Conservation (phyloP, 2,888 invertebrate genomes). For the Abscondita cerata region DNA sequence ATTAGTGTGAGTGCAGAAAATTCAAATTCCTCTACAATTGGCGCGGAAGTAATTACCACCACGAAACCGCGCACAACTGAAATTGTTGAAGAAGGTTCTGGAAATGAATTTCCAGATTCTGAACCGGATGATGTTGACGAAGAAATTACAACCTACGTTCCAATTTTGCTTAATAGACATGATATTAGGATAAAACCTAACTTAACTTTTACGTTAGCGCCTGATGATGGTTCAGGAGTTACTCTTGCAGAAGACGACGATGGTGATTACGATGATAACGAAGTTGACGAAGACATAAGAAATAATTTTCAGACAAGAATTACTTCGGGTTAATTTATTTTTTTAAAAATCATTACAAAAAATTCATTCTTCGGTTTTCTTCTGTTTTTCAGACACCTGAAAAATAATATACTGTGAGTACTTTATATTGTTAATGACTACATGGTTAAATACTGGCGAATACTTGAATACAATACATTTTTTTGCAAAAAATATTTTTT, state of each 20-base stretch:
- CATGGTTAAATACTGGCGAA: not conserved
- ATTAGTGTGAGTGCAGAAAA: too few relatives aligned
- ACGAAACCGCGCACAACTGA: too few relatives aligned
- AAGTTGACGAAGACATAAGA: conserved; percentile 14
- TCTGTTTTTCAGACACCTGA: too few relatives aligned
- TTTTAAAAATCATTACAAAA: not conserved
- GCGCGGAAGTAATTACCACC: too few relatives aligned
- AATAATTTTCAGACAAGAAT: conserved; percentile 9
- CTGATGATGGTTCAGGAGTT: not conserved
- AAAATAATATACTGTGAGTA: too few relatives aligned
- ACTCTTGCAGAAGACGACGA: not conserved
- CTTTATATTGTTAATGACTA: too few relatives aligned
- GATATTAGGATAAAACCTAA: too few relatives aligned
- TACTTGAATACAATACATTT: not conserved
- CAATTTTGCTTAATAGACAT: too few relatives aligned
- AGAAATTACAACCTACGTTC: too few relatives aligned
- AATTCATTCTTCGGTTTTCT: not conserved
- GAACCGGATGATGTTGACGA: not conserved
- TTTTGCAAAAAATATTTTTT: not conserved
- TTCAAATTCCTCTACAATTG: too few relatives aligned
- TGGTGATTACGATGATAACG: conserved; percentile 9
- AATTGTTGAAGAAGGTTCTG: not conserved
- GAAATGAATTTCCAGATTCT: not conserved
- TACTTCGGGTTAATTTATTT: not conserved
- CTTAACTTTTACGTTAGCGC: too few relatives aligned